phyloP scores from a whole-genome alignment of 2,888 invertebrate genomes.

The Camponotus fellah region DNA sequence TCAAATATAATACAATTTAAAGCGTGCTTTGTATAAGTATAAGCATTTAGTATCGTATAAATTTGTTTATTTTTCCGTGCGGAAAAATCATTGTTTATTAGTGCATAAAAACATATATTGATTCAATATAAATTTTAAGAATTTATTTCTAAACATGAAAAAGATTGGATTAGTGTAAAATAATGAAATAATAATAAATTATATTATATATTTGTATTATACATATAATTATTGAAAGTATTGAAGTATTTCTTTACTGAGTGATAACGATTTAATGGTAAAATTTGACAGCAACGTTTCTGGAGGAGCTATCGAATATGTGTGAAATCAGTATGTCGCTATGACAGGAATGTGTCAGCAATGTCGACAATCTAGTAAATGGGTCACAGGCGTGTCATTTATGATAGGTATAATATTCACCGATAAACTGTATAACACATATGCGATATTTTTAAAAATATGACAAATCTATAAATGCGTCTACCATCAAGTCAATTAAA shows the following conservation, averaged over 20 bases:
- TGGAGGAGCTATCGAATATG: neutral
- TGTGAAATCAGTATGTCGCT: constrained; percentile 1
- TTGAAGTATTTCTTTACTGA: neutral
- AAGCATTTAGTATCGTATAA: neutral
- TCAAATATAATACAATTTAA: neutral
- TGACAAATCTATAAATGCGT: neutral
- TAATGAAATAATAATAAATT: neutral
- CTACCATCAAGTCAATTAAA: neutral
- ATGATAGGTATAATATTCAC: neutral
- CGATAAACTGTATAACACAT: neutral
- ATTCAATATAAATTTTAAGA: neutral
- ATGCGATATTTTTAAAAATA: neutral
- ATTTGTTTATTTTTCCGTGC: neutral
- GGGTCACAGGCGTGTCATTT: neutral
- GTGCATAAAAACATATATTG: neutral
- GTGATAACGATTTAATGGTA: neutral
- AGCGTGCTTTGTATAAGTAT: neutral
- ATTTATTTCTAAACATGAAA: neutral
- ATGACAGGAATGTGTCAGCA: constrained; percentile 13
- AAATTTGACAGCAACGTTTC: neutral
- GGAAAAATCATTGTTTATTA: constrained; percentile 19
- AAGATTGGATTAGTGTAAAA: neutral
- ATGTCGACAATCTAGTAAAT: constrained; percentile 16
- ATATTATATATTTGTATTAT: neutral
- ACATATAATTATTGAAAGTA: neutral